Base-by-base conservation (phyloP, 2,888 invertebrate genomes). In the Erannis defoliaria region DNA sequence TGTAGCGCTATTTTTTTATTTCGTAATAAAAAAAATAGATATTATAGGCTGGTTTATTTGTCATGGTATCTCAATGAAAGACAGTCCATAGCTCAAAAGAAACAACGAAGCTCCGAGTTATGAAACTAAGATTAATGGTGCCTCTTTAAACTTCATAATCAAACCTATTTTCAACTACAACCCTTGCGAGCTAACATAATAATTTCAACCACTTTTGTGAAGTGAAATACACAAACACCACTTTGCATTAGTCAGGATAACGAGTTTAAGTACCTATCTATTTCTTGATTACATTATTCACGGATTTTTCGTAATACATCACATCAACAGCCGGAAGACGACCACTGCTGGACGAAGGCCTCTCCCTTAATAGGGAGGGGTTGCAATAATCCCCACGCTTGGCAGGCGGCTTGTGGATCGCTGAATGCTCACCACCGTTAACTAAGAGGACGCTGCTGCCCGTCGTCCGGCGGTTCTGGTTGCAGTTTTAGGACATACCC, bases 51-150 rank as follows among this genome's bases (percentile, higher is more conserved):
- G 80, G 81, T 87, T 82, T 85, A 88, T 89, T 89, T 88, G 86
- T 86, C 86, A 86, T 89, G 89, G 88, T 89, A 85, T 87, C 86
- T 86, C 88, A 89, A 90, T 89, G 89, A 89, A 90, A 84, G 78
- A 78, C 76, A 76, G 79, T 85, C 79, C 78, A 81, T 77, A 82
- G 76, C 75, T 76, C 75, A 77, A 84, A 85, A 84, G 81, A 84
- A 85, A 87, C 84, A 85, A 85, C 84, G 77, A 78, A 77, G 78
- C 77, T 73, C 74, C 71, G 77, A 87, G 78, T 86, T 86, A 81
- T 82, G 82, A 84, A 89, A 89, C 85, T 85, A 88, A 89, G 88
- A 89, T 89, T 88, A 87, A 90, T 89, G 85, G 77, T 78, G 79
- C 77, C 82, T 87, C 80, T 81, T 80, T 81, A 78, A 84, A 89